A percentile compares a stretch with the other conserved stretches of the same genome.
These are phyloP conservation scores for Ciona savignyi DNA, from an alignment of 23 tunicate genomes.

Conservation along the genomic window DNA sequence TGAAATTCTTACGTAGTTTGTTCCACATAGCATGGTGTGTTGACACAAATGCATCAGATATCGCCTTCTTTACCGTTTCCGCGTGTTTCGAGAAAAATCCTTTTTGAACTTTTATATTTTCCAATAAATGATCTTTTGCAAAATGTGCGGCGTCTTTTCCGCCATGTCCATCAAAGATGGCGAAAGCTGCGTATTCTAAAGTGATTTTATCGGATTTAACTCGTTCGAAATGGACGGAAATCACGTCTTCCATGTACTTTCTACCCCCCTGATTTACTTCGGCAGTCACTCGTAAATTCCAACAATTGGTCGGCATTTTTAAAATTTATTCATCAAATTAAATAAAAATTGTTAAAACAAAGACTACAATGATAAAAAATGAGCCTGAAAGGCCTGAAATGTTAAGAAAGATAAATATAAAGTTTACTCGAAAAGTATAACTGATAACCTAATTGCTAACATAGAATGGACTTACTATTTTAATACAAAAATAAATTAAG, in stretches of 20 bases:
- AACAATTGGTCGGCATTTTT: slow-evolving; percentile 55
- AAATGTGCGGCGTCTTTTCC: slow-evolving; percentile 95
- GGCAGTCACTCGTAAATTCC: slow-evolving; percentile 96
- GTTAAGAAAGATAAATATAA: not conserved
- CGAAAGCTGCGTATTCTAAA: slow-evolving; percentile 95
- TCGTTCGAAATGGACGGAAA: slow-evolving; percentile 91
- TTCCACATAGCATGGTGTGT: slow-evolving; percentile 93
- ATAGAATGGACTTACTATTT: no score
- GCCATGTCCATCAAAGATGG: slow-evolving; percentile 96
- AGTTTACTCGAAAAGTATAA: no score
- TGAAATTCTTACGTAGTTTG: slow-evolving; percentile 62
- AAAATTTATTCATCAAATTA: no score
- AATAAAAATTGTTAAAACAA: no score
- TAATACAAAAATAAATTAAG: no score
- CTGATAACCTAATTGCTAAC: no score
- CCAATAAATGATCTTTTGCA: slow-evolving; percentile 77
- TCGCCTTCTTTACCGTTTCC: slow-evolving; percentile 61
- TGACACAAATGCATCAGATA: slow-evolving; percentile 69
- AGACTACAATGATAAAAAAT: no score
- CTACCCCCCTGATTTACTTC: slow-evolving; percentile 95
- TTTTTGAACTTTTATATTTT: slow-evolving; percentile 73
- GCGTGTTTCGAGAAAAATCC: slow-evolving; percentile 74
- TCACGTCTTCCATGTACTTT: slow-evolving; percentile 98
- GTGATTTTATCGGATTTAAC: slow-evolving; percentile 50
- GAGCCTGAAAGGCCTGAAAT: not conserved